These are phyloP conservation scores for Bufo gargarizans DNA, from an alignment of 2,113 vertebrate genomes.

Conservation along the genomic window DNA sequence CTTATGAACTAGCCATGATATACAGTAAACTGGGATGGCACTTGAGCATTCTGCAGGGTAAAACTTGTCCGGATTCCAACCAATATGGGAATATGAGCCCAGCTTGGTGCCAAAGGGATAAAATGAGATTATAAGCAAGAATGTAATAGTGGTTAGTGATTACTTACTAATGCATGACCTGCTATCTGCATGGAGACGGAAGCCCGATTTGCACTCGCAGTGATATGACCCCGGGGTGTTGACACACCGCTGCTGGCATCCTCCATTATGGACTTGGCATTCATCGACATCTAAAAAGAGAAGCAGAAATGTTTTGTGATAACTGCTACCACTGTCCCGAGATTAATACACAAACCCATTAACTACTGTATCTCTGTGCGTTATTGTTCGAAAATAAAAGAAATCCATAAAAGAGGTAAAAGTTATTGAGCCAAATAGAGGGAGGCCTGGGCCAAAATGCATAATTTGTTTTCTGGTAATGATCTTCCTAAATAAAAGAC, in stretches of 20 bases:
- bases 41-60: slow-evolving; percentile 3
- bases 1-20: neutral
- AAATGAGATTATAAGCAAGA: slow-evolving; percentile 19
- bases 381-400: slow-evolving; percentile 30
- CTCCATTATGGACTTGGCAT: slow-evolving; percentile 89
- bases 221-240: slow-evolving; percentile 88
- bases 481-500: neutral
- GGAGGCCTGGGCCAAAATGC: neutral
- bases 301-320: neutral
- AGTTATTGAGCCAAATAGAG: neutral
- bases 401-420: neutral
- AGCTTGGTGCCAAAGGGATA: slow-evolving; percentile 25
- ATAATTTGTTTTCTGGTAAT: slow-evolving; percentile 1
- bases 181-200: slow-evolving; percentile 85
- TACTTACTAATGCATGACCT: slow-evolving; percentile 90
- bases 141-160: slow-evolving; percentile 2
- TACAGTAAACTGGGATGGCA: neutral
- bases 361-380: neutral
- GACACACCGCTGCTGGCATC: slow-evolving; percentile 93
- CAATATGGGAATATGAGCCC: slow-evolving; percentile 10
- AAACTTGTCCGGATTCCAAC: slow-evolving; percentile 10
- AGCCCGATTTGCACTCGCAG: slow-evolving; percentile 86
- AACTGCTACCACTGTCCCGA: neutral
- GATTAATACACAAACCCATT: neutral
- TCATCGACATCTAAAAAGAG: slow-evolving; percentile 84